Base-by-base conservation (phyloP, 2,888 invertebrate genomes). In the Eurois occulta region DNA sequence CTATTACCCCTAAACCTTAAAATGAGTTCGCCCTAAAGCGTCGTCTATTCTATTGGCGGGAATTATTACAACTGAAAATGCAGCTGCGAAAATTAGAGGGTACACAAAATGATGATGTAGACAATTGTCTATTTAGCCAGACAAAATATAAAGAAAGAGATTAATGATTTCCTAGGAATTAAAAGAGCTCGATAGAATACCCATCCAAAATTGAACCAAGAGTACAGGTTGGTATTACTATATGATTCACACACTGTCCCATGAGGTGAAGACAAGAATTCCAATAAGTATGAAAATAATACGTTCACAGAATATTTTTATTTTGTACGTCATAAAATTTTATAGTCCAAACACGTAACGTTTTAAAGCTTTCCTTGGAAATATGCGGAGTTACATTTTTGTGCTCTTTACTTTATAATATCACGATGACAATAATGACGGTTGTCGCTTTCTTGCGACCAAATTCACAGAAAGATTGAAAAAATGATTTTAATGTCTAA, bases 331-430 rank as follows among this genome's bases (percentile, higher is more conserved):
- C 13, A 46, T 58, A 46, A 68, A 72, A 4, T 65, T 85, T 64
- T 62, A 69, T 43, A 85, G 41, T 72, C 28, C 28, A 62, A 28
- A 70, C 83, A 78, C 78, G 86, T 72, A 72, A 62, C 65, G 43
- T 48, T 70, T 35, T 60, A 35, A 81, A 80, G 77, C 77, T 85
- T 85, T 87, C 82, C n/a, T 82, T 48, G 72, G 46, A 85, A 82
- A 76, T 77, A 86, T 87, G 82, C 48, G 65, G 67, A 62, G 73
- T 80, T n/a, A 78, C 41, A 68, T 64, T 74, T 72, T 78, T 60
- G 68, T 64, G 6, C 1, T 38, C 24, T 64, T 67, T 48, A 48
- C 18, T 68, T 72, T 67, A 28, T 69, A 70, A 46, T 55, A 35
- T 70, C 4, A 21, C 7, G 41, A 74, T 72, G 13, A 58, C 38